Evolutionary conservation across 2,888 invertebrate species (phyloP), one percentile per base, ranked within the genome.

Genomic region (Calameuta pallipes): DNA sequence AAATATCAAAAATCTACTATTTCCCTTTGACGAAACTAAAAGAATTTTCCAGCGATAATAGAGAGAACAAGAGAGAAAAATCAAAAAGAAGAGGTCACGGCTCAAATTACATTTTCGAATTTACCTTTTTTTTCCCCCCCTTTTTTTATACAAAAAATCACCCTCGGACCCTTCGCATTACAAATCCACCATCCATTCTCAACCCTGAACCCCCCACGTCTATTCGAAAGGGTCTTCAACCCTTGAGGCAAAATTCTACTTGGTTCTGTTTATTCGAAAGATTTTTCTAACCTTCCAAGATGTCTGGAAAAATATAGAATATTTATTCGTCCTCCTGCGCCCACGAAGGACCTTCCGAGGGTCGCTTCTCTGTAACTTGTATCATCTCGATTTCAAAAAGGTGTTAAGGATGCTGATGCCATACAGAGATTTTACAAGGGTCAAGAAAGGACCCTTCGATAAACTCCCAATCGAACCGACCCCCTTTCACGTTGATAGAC

Each of bases 241-340:
- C 41, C 41, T 6, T 6, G 15, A 41, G 41, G 41, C 41, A 6
- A 41, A 11, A 3, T 70, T 33, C 70, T 12, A 70, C 70, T 70
- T 70, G 11, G 70, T 33, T 70, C 70, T 70, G 70, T 70, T 70
- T 70, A 70, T 70, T 30, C 70, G 30, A 70, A 30, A 70, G 70
- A 70, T 70, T 70, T 70, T 70, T 70, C 70, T 33, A 33, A 30
- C 70, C 30, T 70, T 70, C 70, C 70, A 33, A 33, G 70, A 30
- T 70, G 70, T 70, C 70, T 30, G 30, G 15, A 33, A 11, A 70
- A 70, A 70, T 70, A 70, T 6, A 70, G 30, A 70, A 70, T 70
- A 70, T 70, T 70, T 70, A 70, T 70, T 70, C 70, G 70, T 70
- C 13, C 70, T 11, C 70, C 11, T 2, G 15, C 15, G 70, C n/a